Base-by-base conservation (phyloP, 2,888 invertebrate species). In the Spatulosminthurus flaviceps region DNA sequence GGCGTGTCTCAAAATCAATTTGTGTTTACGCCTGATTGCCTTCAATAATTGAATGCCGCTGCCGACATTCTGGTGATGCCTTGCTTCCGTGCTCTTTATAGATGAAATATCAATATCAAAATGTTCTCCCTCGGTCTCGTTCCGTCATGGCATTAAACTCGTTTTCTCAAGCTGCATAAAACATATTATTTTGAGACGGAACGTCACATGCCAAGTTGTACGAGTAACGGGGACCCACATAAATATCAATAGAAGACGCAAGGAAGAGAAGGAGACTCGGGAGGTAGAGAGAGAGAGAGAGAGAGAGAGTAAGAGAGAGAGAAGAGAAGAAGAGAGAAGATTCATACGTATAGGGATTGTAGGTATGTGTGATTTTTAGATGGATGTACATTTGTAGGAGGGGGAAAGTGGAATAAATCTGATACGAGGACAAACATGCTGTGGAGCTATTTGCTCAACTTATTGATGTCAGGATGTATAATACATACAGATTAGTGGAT, bases 1-100 rank as follows among this genome's bases (percentile, higher is more conserved):
- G 84, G 83, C 84, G 84, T 84, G 85, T 84, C 84, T 85, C 83
- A 83, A 85, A 85, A 85, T 85, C 85, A 85, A 85, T 85, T 85
- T 84, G 84, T 83, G 83, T 83, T 84, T 82, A 84, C 82, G 85
- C 84, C 83, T 85, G 84, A 85, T 85, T 85, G 83, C 85, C 83
- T 82, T 84, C 85, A 85, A 83, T 85, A 84, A 85, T 85, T 85
- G 85, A 85, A 85, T 84, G 84, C 83, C 84, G 84, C 83, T 83
- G 84, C 83, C 83, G 83, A 83, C 84, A 84, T 81, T 80, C 79
- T 80, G 81, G 77, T 80, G 80, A 81, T 80, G 81, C 79, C 81
- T 80, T 78, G 69, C 80, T 82, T 79, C 79, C 74, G 64, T 80
- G 70, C 80, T 81, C 77, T 80, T 81, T 79, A 83, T 82, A 83